A percentile compares a stretch with the other conserved stretches of the same genome.
Evolutionary conservation across 1,140 invertebrate species (phyloP).

Genomic region (Drosophila equinoxialis): DNA sequence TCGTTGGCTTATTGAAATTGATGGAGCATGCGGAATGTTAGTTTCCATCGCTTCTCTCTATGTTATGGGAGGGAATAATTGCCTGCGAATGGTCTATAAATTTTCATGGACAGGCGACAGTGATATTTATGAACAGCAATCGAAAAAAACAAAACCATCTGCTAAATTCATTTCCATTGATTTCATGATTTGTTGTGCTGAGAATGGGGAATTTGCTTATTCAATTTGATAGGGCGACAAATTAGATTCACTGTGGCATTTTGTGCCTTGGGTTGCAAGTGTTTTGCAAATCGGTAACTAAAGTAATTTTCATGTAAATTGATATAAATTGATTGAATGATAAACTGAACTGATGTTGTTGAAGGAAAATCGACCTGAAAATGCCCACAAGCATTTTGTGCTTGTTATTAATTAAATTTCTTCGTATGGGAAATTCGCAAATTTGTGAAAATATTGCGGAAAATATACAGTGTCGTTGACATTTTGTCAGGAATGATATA

Average conservation of each 20-base stretch:
- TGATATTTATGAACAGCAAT: constrained; percentile 26
- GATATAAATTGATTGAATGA: constrained; percentile 10
- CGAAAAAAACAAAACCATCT: constrained; percentile 7
- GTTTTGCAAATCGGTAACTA: constrained; percentile 4
- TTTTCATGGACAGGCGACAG: constrained; percentile 39
- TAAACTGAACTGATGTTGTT: neutral
- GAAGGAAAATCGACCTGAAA: constrained; percentile 3
- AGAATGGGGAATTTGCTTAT: constrained; percentile 2
- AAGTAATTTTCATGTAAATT: constrained; percentile 4
- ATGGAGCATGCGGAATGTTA: constrained; percentile 50
- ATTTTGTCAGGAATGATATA: neutral
- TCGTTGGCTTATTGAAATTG: constrained; percentile 64
- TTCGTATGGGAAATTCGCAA: neutral
- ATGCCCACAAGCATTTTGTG: neutral
- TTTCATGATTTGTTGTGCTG: neutral
- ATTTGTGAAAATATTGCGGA: constrained; percentile 5
- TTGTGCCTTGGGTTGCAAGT: neutral
- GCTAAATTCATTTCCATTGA: constrained; percentile 3
- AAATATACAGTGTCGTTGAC: neutral
- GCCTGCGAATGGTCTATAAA: constrained; percentile 51
- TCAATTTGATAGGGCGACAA: neutral
- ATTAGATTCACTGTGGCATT: neutral
- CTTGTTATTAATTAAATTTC: constrained; percentile 13
- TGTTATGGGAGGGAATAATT: constrained; percentile 13
- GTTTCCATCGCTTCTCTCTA: constrained; percentile 10